phyloP scores from a whole-genome alignment of 2,888 invertebrate species.

The Drosophila hamatofila region DNA sequence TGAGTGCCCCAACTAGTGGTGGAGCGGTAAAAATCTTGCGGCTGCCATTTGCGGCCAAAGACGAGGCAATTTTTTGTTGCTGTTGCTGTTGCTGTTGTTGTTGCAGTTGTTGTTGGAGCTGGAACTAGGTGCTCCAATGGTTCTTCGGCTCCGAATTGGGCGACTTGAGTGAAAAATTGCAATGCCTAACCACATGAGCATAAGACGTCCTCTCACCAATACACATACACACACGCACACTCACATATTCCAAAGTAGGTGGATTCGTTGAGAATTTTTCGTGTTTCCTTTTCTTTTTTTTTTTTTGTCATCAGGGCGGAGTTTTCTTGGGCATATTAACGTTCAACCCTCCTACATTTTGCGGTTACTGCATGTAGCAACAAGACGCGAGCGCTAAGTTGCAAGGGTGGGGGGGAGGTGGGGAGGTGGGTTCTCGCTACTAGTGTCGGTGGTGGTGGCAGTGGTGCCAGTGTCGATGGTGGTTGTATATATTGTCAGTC shows the following conservation, averaged over 20 bases:
- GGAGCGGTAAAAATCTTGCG: constrained; percentile 73
- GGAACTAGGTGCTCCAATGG: constrained; percentile 28
- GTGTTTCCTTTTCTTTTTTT: background rate
- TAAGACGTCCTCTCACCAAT: constrained; percentile 48
- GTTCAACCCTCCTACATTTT: constrained; percentile 73
- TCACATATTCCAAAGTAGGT: constrained; percentile 19
- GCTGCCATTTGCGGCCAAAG: constrained; percentile 83
- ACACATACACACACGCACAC: constrained; percentile 26
- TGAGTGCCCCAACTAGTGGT: constrained; percentile 19
- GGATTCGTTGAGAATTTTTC: constrained; percentile 34
- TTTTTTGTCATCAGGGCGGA: constrained; percentile 62
- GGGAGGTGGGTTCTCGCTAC: too few relatives aligned
- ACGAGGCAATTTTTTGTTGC: constrained; percentile 60
- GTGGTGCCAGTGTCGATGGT: constrained; percentile 30
- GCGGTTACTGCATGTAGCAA: constrained; percentile 61
- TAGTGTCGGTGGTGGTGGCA: background rate
- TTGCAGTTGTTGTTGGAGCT: background rate
- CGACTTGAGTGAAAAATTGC: constrained; percentile 65
- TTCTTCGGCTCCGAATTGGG: constrained; percentile 17
- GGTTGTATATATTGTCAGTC: constrained; percentile 55
- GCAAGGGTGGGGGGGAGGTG: constrained; percentile 5
- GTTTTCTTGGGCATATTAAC: constrained; percentile 59
- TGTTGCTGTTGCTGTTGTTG: background rate
- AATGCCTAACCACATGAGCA: constrained; percentile 60
- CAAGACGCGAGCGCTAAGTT: constrained; percentile 13